Evolutionary conservation across 2,888 invertebrate genomes (phyloP).

Genomic region (Dolomedes plantarius): DNA sequence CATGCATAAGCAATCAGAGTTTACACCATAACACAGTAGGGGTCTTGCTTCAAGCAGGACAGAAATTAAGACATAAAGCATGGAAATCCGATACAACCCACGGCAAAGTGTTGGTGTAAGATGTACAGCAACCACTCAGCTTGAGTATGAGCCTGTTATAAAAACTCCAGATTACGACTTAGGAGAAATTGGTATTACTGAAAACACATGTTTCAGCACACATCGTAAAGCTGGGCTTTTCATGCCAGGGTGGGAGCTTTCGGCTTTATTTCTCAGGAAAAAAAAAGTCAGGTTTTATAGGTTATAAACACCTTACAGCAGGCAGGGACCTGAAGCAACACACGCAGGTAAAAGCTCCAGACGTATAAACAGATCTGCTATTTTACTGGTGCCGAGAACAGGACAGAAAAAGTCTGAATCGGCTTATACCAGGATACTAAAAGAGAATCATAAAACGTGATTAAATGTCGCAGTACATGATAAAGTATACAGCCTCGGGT

Average conservation of each 20-base stretch:
- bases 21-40: neutral
- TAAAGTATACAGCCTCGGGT: no score
- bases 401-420: neutral
- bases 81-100: no score
- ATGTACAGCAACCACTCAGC: neutral
- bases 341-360: neutral
- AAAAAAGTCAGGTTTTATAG: constrained; percentile 19
- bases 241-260: neutral
- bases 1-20: neutral
- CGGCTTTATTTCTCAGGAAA: neutral
- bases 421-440: neutral
- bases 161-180: constrained; percentile 50
- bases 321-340: constrained; percentile 13
- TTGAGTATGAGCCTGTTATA: constrained; percentile 4
- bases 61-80: neutral
- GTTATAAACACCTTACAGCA: constrained; percentile 47
- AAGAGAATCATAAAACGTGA: neutral
- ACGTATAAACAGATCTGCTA: neutral
- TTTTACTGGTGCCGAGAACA: no score
- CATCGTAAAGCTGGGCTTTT: constrained; percentile 24
- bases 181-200: constrained; percentile 34
- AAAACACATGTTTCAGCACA: constrained; percentile 56
- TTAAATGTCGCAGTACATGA: no score
- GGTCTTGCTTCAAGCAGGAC: neutral
- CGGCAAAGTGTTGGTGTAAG: no score